phyloP scores from a whole-genome alignment of 2,113 vertebrate species.

The Megaleporinus macrocephalus region DNA sequence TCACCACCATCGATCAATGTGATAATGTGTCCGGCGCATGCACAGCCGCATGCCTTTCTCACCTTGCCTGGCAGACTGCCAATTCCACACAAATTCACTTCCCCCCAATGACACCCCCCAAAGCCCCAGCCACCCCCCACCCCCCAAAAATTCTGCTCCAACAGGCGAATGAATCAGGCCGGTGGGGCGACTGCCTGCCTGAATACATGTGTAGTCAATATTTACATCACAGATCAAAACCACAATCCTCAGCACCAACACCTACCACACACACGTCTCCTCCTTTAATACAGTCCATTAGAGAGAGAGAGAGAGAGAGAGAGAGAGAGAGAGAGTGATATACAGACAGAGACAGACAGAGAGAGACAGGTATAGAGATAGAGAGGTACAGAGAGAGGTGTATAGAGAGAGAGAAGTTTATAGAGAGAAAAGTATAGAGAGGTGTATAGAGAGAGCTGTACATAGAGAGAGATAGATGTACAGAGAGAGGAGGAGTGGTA shows the following conservation, averaged over 20 bases:
- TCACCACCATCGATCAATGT: conserved; percentile 12
- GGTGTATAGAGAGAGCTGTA: no score
- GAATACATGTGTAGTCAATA: conserved; percentile 74
- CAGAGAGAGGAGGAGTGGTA: not conserved
- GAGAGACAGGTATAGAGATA: not conserved
- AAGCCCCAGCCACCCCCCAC: conserved; percentile 4
- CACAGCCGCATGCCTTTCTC: conserved; percentile 34
- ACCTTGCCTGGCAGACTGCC: conserved; percentile 32
- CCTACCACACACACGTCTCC: not conserved
- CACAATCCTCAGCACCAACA: conserved; percentile 44
- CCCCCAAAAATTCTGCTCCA: conserved; percentile 59
- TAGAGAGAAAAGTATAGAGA: not conserved
- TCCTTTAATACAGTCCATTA: not conserved
- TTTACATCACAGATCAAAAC: conserved; percentile 65
- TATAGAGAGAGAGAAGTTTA: not conserved
- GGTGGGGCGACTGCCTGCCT: conserved; percentile 61
- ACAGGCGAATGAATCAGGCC: conserved; percentile 67
- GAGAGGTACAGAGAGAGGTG: not conserved
- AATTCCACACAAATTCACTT: no score
- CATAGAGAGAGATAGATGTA: not conserved
- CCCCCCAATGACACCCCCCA: no score
- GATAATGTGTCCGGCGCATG: conserved; percentile 38
- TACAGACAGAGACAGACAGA: no score
- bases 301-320: not conserved
- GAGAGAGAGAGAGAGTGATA: not conserved